Evolutionary conservation across 1,140 invertebrate genomes (phyloP).

Genomic region (Hycleus cichorii): DNA sequence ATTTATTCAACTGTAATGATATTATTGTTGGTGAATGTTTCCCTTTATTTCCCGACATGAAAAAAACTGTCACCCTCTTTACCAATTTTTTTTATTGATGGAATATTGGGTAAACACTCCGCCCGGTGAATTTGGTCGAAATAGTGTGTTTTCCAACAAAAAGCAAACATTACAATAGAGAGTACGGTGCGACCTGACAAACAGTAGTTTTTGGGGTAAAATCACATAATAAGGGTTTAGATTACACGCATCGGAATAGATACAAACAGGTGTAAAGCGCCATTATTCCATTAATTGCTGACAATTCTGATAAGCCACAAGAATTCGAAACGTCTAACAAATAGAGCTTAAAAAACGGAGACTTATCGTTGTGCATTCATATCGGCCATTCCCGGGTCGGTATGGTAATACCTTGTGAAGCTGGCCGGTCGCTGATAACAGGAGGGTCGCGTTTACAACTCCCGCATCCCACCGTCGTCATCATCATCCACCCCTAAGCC

Average conservation of each 20-base stretch:
- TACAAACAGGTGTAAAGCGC: neutral
- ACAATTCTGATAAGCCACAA: neutral
- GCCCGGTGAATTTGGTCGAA: conserved; percentile 31
- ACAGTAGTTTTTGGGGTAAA: conserved; percentile 28
- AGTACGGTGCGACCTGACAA: neutral
- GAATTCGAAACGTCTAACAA: neutral
- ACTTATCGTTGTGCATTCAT: conserved; percentile 20
- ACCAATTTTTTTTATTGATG: too few species aligned
- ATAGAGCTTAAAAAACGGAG: neutral
- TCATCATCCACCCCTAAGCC: conserved; percentile 14
- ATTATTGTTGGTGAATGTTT: conserved; percentile 2
- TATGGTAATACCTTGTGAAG: conserved; percentile 39
- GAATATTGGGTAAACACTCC: conserved; percentile 33
- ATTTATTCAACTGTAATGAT: conserved; percentile 24
- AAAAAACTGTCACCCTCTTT: neutral
- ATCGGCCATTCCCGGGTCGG: conserved; percentile 39
- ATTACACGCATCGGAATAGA: conserved; percentile 26
- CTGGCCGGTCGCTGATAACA: conserved; percentile 42
- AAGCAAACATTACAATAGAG: conserved; percentile 14
- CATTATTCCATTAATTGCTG: neutral
- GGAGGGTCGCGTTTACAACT: conserved; percentile 31
- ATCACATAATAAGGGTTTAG: conserved; percentile 31
- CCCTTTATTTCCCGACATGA: conserved; percentile 11
- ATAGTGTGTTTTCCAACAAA: conserved; percentile 28
- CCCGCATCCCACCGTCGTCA: neutral